These are phyloP conservation scores for Candoia aspera DNA, from an alignment of 2,113 vertebrate species.

Conservation along the genomic window DNA sequence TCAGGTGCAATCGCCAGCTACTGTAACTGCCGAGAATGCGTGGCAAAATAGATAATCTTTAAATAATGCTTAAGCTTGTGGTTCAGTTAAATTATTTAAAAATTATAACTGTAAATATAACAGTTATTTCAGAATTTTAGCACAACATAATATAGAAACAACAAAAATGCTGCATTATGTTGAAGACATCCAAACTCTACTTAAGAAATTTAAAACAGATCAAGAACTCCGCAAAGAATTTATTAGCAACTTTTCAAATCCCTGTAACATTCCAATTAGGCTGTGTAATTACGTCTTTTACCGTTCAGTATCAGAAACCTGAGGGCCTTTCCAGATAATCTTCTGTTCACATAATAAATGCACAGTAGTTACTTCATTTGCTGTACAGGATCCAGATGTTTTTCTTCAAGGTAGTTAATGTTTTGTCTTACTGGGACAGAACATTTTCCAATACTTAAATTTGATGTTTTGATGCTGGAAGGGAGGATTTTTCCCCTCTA, in stretches of 20 bases:
- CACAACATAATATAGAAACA: background rate
- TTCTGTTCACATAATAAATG: background rate
- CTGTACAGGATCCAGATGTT: background rate
- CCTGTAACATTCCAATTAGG: constrained; percentile 28
- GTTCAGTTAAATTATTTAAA: constrained; percentile 39
- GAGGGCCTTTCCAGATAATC: constrained; percentile 16
- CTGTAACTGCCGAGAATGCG: constrained; percentile 35
- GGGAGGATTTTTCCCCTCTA: background rate
- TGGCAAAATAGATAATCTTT: constrained; percentile 43
- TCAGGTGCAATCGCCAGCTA: constrained; percentile 49
- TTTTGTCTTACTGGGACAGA: background rate
- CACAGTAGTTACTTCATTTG: background rate
- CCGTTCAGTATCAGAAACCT: constrained; percentile 2
- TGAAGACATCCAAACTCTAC: constrained; percentile 4
- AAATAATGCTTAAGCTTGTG: constrained; percentile 47
- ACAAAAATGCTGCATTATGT: background rate
- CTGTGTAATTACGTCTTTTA: constrained; percentile 37
- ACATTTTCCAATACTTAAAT: background rate
- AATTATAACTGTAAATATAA: constrained; percentile 3
- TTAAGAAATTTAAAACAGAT: constrained; percentile 37
- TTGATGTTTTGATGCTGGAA: background rate
- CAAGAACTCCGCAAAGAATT: constrained; percentile 21
- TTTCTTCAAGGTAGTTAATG: constrained; percentile 4
- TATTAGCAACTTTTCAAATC: constrained; percentile 51
- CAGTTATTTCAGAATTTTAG: background rate